Conservation (phyloP, 2,113 vertebrate genomes). For the Apaloderma vittatum region DNA sequence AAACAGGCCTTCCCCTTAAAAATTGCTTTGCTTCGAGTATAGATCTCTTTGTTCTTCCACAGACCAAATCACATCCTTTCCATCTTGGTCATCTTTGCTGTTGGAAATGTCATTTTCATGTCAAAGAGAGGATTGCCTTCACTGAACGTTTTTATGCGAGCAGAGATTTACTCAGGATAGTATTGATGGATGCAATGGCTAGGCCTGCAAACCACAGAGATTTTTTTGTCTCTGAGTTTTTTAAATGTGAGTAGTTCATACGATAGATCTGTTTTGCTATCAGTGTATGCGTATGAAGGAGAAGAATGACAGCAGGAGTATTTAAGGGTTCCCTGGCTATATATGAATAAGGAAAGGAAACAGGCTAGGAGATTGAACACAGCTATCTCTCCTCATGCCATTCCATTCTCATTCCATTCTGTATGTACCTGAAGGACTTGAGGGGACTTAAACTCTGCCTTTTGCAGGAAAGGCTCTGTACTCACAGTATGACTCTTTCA, state of each 20-base stretch:
- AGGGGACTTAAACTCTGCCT: neutral
- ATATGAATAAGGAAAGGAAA: neutral
- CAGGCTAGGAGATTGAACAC: neutral
- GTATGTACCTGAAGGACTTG: too few species aligned
- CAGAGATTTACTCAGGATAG: neutral
- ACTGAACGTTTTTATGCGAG: fast-evolving
- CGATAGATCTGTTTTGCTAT: fast-evolving
- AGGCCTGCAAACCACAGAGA: neutral
- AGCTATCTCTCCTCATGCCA: neutral
- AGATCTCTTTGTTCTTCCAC: neutral
- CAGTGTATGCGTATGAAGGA: neutral
- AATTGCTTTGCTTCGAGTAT: neutral
- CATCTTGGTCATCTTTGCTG: neutral
- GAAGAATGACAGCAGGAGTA: neutral
- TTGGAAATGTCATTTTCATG: neutral
- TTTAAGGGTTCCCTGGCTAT: neutral
- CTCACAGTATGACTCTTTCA: neutral
- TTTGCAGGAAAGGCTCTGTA: fast-evolving
- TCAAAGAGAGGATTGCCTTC: neutral
- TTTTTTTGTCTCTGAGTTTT: neutral
- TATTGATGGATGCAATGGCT: neutral
- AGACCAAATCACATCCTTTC: neutral
- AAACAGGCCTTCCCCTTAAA: neutral
- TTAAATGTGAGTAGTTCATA: neutral
- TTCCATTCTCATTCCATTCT: too few species aligned